phyloP scores from a whole-genome alignment of 2,113 vertebrate species.

The Micromys minutus region DNA sequence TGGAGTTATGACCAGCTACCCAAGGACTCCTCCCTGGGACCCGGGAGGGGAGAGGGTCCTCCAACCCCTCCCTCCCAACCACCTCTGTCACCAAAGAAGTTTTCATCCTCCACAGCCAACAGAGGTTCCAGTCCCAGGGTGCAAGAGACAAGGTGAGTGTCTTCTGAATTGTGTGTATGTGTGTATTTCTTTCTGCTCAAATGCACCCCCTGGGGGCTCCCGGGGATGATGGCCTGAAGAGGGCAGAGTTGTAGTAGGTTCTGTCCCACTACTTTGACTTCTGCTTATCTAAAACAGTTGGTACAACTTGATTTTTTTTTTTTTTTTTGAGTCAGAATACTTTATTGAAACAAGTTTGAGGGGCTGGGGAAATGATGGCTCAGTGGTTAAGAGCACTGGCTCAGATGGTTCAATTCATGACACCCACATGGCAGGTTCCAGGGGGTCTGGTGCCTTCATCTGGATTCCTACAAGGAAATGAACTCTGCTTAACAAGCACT shows the following conservation, averaged over 20 bases:
- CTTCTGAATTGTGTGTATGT: background rate
- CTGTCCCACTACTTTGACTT: too few species aligned
- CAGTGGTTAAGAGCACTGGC: too few species aligned
- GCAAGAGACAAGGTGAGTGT: constrained; percentile 86
- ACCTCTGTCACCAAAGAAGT: constrained; percentile 85
- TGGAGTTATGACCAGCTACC: constrained; percentile 90
- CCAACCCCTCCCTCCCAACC: constrained; percentile 84
- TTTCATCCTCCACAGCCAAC: constrained; percentile 73
- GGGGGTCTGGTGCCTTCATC: too few species aligned
- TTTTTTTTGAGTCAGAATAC: too few species aligned
- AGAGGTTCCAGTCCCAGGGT: constrained; percentile 82
- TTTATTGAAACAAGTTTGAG: too few species aligned
- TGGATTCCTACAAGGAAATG: too few species aligned
- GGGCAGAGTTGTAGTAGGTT: background rate
- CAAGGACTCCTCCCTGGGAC: constrained; percentile 80
- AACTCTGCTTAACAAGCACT: too few species aligned
- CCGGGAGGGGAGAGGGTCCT: constrained; percentile 83
- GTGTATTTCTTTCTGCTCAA: background rate
- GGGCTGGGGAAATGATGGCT: too few species aligned
- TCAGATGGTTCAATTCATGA: too few species aligned
- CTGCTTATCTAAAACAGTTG: background rate
- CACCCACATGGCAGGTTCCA: too few species aligned
- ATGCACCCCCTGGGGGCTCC: accelerated
- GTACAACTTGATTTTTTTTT: background rate
- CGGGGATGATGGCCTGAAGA: background rate